A percentile compares a stretch with the other conserved stretches of the same genome.
Conservation (phyloP, 2,888 invertebrate genomes). For the Leistus spinibarbis region DNA sequence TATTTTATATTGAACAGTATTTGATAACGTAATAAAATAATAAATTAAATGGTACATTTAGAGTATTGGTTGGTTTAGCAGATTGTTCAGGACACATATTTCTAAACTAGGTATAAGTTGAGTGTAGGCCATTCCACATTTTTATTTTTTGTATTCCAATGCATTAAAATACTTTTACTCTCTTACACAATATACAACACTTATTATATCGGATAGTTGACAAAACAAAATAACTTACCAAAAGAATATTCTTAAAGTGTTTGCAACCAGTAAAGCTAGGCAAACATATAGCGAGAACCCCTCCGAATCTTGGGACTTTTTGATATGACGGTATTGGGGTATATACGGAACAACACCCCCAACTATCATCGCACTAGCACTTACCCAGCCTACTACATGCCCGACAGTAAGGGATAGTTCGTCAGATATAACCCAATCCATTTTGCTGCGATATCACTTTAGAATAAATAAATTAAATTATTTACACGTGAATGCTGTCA, state of each 20-base stretch:
- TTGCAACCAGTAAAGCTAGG: slow-evolving; percentile 91
- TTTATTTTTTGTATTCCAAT: no score
- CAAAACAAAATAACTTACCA: slow-evolving; percentile 72
- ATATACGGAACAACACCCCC: slow-evolving; percentile 96
- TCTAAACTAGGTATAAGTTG: no score
- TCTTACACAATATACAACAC: slow-evolving; percentile 15
- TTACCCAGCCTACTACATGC: slow-evolving; percentile 78
- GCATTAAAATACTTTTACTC: no score
- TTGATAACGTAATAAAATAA: no score
- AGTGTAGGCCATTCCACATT: no score
- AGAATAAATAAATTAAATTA: neutral
- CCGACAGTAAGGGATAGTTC: slow-evolving; percentile 76
- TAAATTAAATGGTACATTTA: no score
- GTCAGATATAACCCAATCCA: slow-evolving; percentile 82
- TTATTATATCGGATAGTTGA: neutral
- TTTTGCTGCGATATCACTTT: slow-evolving; percentile 49
- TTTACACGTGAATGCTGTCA: no score
- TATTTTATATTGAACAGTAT: no score
- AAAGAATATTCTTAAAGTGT: slow-evolving; percentile 95
- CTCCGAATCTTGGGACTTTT: slow-evolving; percentile 87
- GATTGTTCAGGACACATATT: no score
- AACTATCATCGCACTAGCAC: slow-evolving; percentile 89
- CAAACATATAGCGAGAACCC: slow-evolving; percentile 98
- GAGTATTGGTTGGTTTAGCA: no score
- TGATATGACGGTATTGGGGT: slow-evolving; percentile 94